Evolutionary conservation across 2,888 invertebrate genomes (phyloP), one percentile per base, ranked within the genome.

Genomic region (Sialis lutaria): DNA sequence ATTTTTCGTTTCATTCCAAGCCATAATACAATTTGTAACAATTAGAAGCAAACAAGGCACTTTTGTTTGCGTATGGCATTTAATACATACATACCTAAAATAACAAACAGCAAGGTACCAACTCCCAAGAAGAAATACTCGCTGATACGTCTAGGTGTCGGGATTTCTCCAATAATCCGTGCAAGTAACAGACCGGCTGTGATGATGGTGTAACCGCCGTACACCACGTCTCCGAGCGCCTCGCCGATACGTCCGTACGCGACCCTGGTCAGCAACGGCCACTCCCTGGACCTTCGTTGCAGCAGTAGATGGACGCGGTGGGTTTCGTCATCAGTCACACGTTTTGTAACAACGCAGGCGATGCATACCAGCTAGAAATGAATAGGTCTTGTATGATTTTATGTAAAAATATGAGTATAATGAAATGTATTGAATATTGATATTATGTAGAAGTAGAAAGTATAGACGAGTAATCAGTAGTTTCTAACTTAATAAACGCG

Each of bases 261-360:
- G 53, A 83, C 74, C 42, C 79, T 83, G 55, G 75, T 80, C 51
- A 82, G 68, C 33, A 82, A 69, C 34, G 79, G 77, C 83, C 83
- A 83, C 65, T 83, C 82, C 42, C 79, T 67, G 32, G 82, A 82
- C 49, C 78, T 61, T 65, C 81, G 82, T 64, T 82, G 77, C 52
- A 82, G 70, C 55, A 76, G 74, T 52, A 79, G 70, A 57, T 77
- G 75, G 54, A 82, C 66, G 46, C 81, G 70, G 42, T 74, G 70
- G 50, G 82, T 79, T 61, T 83, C 82, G 55, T 81, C 81, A 50
- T 81, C 75, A 1, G 83, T 82, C 52, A 82, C 74, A 51, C 81
- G 70, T 62, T 82, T 79, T 50, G 75, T 73, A 32, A 79, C 72
- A 55, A 82, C 64, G 56, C 82, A 82, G 12, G 77, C 71, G 52